Base-by-base conservation (phyloP, 2,113 vertebrate genomes). In the Mastomys natalensis region DNA sequence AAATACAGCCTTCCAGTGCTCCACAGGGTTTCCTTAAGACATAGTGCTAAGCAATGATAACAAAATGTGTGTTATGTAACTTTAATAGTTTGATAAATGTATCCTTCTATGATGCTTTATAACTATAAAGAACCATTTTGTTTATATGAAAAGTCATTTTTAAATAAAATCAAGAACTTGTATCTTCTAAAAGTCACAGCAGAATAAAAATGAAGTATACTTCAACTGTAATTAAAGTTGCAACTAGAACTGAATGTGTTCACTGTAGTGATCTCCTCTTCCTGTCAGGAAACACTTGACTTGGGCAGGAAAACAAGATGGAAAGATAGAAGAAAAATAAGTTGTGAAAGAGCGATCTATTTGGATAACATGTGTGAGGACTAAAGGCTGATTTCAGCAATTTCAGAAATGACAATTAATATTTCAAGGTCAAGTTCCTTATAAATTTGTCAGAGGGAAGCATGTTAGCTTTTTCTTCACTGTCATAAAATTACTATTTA, bases 111-210 rank as follows among this genome's bases (percentile, higher is more conserved):
- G 91, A 1, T 29, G 0, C 43, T 89, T 95, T 81, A 45, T 51
- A 91, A 40, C 45, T 90, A 87, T 19, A 92, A 82, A 51, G 12
- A 2, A 43, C 93, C 77, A 60, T 66, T 19, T 60, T 58, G 0
- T 53, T 94, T 73, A 91, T 26, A 7, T 45, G 78, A 94, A n/a
- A n/a, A 34, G 24, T 37, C 58, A 62, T 70, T 81, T 55, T 72
- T 34, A 82, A 81, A 92, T 87, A 72, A 90, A 93, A 82, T 87
- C 26, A 90, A 93, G 64, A 66, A 94, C 89, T 91, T 40, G 8
- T 7, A 8, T 51, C 64, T 76, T 90, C 89, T 29, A 77, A 58
- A 95, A 74, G 68, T 64, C 55, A 68, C 26, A 45, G 34, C 24
- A 78, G 24, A 26, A 60, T 78, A 74, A 89, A 89, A 93, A 64